These are phyloP conservation scores for Gallinago solitaria DNA, from an alignment of 2,797 vertebrate genomes.

Conservation along the genomic window DNA sequence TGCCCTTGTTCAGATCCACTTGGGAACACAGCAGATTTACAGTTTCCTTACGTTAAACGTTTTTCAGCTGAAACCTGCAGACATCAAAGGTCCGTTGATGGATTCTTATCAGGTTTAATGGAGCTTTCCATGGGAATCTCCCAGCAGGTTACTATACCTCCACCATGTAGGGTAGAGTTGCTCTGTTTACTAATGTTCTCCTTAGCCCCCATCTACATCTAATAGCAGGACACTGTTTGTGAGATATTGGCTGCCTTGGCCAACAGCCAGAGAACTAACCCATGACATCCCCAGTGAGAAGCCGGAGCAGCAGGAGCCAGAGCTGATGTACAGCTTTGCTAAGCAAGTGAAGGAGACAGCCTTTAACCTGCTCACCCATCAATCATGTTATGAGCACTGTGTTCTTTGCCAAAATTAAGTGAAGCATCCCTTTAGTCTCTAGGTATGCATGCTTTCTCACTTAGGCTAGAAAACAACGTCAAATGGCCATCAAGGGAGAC, in stretches of 20 bases:
- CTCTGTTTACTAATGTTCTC: background rate
- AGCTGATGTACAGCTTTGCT: background rate
- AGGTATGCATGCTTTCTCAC: background rate
- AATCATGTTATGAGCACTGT: background rate
- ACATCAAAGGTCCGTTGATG: background rate
- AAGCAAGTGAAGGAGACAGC: background rate
- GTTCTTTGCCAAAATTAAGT: background rate
- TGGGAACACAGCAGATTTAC: background rate
- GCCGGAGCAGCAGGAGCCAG: background rate
- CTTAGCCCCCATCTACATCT: background rate
- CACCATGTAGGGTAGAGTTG: background rate
- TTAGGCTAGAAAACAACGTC: background rate
- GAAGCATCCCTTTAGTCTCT: background rate
- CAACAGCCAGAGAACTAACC: background rate
- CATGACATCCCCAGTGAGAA: background rate
- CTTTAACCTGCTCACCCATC: background rate
- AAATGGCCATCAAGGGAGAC: background rate
- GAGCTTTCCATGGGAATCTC: background rate
- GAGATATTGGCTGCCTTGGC: background rate
- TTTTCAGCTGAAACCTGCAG: background rate
- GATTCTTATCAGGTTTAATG: background rate
- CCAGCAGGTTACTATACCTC: background rate
- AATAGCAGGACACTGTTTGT: background rate
- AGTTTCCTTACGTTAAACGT: background rate
- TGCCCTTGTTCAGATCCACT: background rate